phyloP scores from a whole-genome alignment of 2,113 vertebrate genomes.

The Ploceus nigricollis region DNA sequence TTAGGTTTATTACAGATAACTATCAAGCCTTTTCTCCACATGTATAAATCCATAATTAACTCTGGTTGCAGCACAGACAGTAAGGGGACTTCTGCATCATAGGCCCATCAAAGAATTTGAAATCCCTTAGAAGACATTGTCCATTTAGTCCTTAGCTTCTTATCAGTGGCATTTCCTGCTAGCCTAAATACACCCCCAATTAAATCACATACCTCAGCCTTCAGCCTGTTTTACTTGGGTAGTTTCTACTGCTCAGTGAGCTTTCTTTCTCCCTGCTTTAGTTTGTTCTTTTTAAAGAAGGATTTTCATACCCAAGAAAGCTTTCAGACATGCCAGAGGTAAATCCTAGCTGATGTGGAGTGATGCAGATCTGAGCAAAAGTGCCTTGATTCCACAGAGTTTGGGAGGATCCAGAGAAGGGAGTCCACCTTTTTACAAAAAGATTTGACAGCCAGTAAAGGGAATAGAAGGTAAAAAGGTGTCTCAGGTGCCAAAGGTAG shows the following conservation, averaged over 20 bases:
- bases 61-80: neutral
- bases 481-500: neutral
- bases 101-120: slow-evolving; percentile 28
- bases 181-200: slow-evolving; percentile 25
- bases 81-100: neutral
- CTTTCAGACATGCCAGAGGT: neutral
- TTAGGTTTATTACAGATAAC: slow-evolving; percentile 26
- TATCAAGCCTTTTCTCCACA: slow-evolving; percentile 10
- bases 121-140: slow-evolving; percentile 8
- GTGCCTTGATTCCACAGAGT: neutral
- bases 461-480: neutral
- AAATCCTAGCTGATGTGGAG: neutral
- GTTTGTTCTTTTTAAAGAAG: neutral
- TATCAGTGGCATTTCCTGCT: slow-evolving; percentile 54
- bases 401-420: neutral
- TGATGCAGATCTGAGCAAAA: neutral
- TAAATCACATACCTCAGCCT: slow-evolving; percentile 32
- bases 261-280: neutral
- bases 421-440: neutral
- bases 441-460: neutral
- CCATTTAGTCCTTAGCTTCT: slow-evolving; percentile 49
- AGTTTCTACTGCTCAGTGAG: neutral
- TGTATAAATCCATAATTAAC: slow-evolving; percentile 25
- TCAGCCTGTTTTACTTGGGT: neutral
- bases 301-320: neutral